Evolutionary conservation across 2,113 vertebrate genomes (phyloP), one percentile per base, ranked within the genome.

Genomic region (Rhea pennata): DNA sequence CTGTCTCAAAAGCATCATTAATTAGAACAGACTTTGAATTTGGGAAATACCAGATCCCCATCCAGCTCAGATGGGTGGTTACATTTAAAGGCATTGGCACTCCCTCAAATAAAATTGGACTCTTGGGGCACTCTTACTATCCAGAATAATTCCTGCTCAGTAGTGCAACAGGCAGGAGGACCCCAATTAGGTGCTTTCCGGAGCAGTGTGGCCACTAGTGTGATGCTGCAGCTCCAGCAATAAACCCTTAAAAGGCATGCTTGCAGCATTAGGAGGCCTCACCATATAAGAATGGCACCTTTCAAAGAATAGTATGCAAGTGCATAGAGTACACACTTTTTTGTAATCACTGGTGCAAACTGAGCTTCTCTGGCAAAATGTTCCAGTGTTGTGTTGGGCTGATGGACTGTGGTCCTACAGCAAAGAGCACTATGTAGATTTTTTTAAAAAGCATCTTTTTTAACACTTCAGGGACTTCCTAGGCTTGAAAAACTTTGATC

Each of bases 151-250:
- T 11, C 4, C 8, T 23, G 27, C 12, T 56, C 19, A 15, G 3
- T 10, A 12, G 15, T 16, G 15, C 0, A 1, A 12, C 44, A 20
- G 54, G 48, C 42, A 64, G 6, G 0, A 2, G 11, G 4, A 15
- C 75, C 22, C 59, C 56, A 12, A 29, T 29, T 33, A 50, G 9
- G 19, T 1, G 0, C 10, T 70, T 19, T 36, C 12, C 44, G 65
- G 40, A 84, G 59, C 15, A 10, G 0, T 5, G 4, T 12, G 5
- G 15, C 19, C 33, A 2, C 29, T 84, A 31, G 44, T 1, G 5
- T 82, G 27, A 7, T 61, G 19, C 12, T 67, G 66, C 29, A 65
- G 4, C 20, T 88, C 33, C 61, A 53, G 12, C 24, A 73, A 7
- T 27, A n/a, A 11, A 3, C 22, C 33, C 15, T 69, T 66, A 15